Evolutionary conservation across 1,140 invertebrate genomes (phyloP), one percentile per base, ranked within the genome.

Genomic region (Pseudomyrmex concolor): DNA sequence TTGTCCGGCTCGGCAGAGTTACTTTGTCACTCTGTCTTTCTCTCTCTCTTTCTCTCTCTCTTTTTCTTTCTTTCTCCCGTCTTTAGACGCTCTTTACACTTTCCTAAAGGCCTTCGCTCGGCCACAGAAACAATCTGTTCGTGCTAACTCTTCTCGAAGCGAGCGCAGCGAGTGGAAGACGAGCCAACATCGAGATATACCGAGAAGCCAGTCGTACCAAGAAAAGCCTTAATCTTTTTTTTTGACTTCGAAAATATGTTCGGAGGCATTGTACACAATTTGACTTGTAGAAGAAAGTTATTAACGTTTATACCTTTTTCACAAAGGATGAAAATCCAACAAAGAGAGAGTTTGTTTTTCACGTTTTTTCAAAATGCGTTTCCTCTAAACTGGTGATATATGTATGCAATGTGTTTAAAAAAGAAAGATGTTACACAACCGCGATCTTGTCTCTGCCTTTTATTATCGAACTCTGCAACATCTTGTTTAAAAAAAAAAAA

Each of bases 41-140:
- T 83, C 73, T 54, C 34, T 57, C 15, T 50, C 80, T 81, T 7
- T 43, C 22, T 62, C 60, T 22, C n/a, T 73, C n/a, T 55, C 25
- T 64, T n/a, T 77, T 9, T 34, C 22, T 77, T 10, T 68, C 43
- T 77, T 19, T 54, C 50, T 57, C 68, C 62, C 50, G 17, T 22
- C 84, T 62, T 62, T 48, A 54, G 82, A 74, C 70, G 68, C 80
- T 89, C 86, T 86, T 88, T 89, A 83, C 83, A 78, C 87, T 89
- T 89, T 89, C 88, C 84, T 85, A 83, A 70, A 74, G 68, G 85
- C 81, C 82, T 85, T 82, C 73, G 59, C 60, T 54, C 66, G 51
- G 81, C 64, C 70, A 71, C 82, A 70, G 84, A 89, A 89, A 89
- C 86, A 87, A 91, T 88, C 89, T 83, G 70, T 86, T 64, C 88